These are phyloP conservation scores for Stigmatopora argus DNA, from an alignment of 2,113 vertebrate genomes.

Conservation along the genomic window DNA sequence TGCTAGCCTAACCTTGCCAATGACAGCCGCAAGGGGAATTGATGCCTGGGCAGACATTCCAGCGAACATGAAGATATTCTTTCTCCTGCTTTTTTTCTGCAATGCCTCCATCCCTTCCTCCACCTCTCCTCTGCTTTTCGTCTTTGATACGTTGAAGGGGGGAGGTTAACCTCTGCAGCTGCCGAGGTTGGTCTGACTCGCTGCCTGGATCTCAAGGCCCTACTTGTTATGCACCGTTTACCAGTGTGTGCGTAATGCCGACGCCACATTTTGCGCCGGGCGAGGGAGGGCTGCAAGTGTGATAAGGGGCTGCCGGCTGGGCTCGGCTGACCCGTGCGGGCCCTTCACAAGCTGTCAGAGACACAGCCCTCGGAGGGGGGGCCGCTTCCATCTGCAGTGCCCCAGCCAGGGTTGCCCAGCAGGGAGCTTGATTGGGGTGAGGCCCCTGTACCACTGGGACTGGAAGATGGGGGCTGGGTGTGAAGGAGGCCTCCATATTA, in stretches of 20 bases:
- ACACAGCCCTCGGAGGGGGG: conserved; percentile 68
- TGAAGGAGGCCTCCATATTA: conserved; percentile 49
- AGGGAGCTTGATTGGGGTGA: conserved; percentile 59
- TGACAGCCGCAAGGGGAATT: conserved; percentile 73
- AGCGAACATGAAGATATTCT: conserved; percentile 73
- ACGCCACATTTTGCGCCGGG: conserved; percentile 54
- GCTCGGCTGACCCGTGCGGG: conserved; percentile 63
- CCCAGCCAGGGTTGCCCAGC: conserved; percentile 63
- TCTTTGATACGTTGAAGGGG: conserved; percentile 75
- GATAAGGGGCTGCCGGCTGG: conserved; percentile 70
- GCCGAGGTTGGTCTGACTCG: conserved; percentile 64
- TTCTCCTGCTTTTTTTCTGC: conserved; percentile 57
- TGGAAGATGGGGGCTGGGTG: conserved; percentile 43
- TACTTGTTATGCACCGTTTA: conserved; percentile 71
- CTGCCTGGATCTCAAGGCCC: conserved; percentile 64
- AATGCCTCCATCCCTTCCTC: conserved; percentile 50
- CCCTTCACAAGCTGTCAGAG: conserved; percentile 77
- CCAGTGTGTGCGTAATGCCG: conserved; percentile 46
- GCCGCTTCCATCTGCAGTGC: conserved; percentile 62
- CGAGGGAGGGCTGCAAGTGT: conserved; percentile 60
- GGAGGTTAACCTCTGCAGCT: conserved; percentile 77
- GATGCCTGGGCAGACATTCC: conserved; percentile 69
- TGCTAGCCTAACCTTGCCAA: conserved; percentile 70
- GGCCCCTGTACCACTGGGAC: conserved; percentile 48
- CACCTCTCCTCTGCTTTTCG: conserved; percentile 65